Evolutionary conservation across 2,888 invertebrate species (phyloP).

Genomic region (Merodon equestris): DNA sequence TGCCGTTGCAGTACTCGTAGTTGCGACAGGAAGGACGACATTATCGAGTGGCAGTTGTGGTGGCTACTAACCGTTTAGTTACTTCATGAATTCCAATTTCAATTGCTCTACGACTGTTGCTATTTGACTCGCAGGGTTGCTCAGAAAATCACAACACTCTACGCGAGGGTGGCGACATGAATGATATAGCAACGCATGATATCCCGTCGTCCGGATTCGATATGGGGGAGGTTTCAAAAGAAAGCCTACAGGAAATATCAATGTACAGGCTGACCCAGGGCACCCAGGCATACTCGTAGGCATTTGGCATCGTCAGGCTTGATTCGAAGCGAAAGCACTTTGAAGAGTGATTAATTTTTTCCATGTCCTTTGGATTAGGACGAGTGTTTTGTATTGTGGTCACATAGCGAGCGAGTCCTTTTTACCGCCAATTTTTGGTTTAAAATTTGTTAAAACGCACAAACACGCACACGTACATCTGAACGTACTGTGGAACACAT

Average conservation of each 20-base stretch:
- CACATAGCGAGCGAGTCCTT: slow-evolving; percentile 17
- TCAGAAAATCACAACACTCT: slow-evolving; percentile 53
- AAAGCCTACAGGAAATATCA: slow-evolving; percentile 64
- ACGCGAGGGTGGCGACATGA: slow-evolving; percentile 10
- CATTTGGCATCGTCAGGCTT: slow-evolving; percentile 27
- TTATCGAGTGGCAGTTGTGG: slow-evolving; percentile 36
- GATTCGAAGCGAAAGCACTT: slow-evolving; percentile 46
- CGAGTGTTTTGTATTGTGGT: slow-evolving; percentile 57
- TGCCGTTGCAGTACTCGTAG: slow-evolving; percentile 43
- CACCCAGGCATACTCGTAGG: slow-evolving; percentile 32
- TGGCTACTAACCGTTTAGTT: slow-evolving; percentile 19
- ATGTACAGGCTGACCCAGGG: no score
- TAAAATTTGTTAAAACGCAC: slow-evolving; percentile 40
- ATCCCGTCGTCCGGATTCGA: no score
- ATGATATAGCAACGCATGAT: slow-evolving; percentile 2
- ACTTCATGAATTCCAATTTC: slow-evolving; percentile 37
- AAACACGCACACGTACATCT: background rate
- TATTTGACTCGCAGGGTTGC: slow-evolving; percentile 33
- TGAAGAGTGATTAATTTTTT: slow-evolving; percentile 54
- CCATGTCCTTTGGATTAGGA: slow-evolving; percentile 33
- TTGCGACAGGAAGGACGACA: slow-evolving; percentile 39
- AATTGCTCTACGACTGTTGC: slow-evolving; percentile 45
- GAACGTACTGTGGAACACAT: slow-evolving; percentile 3
- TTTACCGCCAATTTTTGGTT: slow-evolving; percentile 24
- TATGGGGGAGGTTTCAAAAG: slow-evolving; percentile 64